Conservation (phyloP, 2,797 vertebrate genomes). For the Dicrostonyx torquatus region DNA sequence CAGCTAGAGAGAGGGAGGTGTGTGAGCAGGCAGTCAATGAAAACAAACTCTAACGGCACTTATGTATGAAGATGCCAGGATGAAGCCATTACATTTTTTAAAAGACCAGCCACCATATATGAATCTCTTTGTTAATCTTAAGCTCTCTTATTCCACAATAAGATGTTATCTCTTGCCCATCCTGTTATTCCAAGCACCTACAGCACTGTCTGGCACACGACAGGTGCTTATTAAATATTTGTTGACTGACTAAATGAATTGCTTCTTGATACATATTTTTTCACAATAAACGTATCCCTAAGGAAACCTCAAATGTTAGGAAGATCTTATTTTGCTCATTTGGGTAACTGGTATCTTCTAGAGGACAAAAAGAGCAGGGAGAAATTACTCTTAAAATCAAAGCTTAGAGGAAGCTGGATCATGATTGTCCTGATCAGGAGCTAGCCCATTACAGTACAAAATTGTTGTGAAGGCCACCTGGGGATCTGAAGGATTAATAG, state of each 20-base stretch:
- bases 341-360: neutral
- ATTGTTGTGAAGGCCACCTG: neutral
- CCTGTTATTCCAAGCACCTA: neutral
- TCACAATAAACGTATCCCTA: neutral
- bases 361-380: neutral
- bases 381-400: constrained; percentile 30
- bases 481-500: neutral
- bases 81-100: neutral
- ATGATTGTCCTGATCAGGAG: neutral
- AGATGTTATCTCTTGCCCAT: neutral
- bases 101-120: neutral
- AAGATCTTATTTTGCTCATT: constrained; percentile 1
- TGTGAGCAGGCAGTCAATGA: neutral
- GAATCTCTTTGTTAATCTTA: neutral
- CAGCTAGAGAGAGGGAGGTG: neutral
- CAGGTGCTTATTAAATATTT: neutral
- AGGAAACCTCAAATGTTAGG: neutral
- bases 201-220: too few relatives aligned
- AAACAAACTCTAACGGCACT: neutral
- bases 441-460: neutral
- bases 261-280: neutral
- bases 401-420: neutral
- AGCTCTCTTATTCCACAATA: neutral
- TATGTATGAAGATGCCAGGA: neutral
- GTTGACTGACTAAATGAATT: neutral